These are phyloP conservation scores for Tinea pellionella DNA, from an alignment of 2,888 invertebrate species.

Conservation along the genomic window DNA sequence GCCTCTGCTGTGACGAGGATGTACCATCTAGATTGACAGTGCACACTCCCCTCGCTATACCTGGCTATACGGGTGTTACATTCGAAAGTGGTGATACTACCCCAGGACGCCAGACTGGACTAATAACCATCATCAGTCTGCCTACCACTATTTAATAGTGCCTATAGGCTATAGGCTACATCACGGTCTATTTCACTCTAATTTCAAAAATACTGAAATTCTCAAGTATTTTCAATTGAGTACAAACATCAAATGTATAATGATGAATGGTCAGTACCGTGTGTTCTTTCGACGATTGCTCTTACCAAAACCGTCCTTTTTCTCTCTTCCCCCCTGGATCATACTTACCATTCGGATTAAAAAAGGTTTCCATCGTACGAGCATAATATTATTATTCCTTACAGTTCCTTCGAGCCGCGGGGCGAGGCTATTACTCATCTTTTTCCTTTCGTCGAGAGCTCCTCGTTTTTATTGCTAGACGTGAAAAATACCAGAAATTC, in stretches of 20 bases:
- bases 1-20: no score
- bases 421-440: constrained; percentile 61
- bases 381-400: constrained; percentile 63
- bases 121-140: no score
- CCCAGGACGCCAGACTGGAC: no score
- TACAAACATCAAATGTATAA: background rate
- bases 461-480: constrained; percentile 63
- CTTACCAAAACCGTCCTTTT: background rate
- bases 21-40: no score
- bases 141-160: no score
- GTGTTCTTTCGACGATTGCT: background rate
- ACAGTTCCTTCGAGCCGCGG: constrained; percentile 46
- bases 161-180: no score
- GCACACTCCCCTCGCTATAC: no score
- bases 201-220: no score
- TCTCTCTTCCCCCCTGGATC: background rate
- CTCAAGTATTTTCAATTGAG: no score
- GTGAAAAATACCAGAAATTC: constrained; percentile 69
- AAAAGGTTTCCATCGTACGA: constrained; percentile 27
- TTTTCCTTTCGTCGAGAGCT: constrained; percentile 47
- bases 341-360: constrained; percentile 10
- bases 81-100: no score
- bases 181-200: no score
- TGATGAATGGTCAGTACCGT: background rate
- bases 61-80: no score